Percentiles rank a stretch among this genome's conserved stretches.
These are phyloP conservation scores for Aurelia aurita DNA, from an alignment of 30 jellyfish, hydroid and myxozoan genomes.

Conservation along the genomic window DNA sequence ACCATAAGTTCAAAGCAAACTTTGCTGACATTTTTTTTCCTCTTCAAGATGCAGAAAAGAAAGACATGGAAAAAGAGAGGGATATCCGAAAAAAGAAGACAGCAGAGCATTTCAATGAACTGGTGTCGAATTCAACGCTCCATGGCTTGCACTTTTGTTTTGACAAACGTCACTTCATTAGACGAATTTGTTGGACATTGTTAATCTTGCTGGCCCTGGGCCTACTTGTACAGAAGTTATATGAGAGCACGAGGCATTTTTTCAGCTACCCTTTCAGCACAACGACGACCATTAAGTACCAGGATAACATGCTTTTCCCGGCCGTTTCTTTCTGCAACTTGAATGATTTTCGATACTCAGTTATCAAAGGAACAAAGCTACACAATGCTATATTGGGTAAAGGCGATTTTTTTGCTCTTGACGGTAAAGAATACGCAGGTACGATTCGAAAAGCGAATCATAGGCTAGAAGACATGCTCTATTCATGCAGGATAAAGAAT, in stretches of 20 bases:
- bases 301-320: conserved; percentile 79
- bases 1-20: neutral
- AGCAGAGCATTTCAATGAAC: conserved; percentile 49
- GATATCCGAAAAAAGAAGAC: conserved; percentile 56
- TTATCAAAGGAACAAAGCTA: conserved; percentile 68
- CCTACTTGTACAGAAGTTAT: conserved; percentile 82
- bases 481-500: conserved; percentile 45
- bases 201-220: conserved; percentile 82
- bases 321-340: conserved; percentile 93
- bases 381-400: conserved; percentile 43
- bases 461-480: conserved; percentile 81
- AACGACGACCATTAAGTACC: conserved; percentile 80
- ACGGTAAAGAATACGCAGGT: conserved; percentile 79
- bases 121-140: conserved; percentile 73
- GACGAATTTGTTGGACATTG: conserved; percentile 87
- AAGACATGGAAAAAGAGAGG: conserved; percentile 21
- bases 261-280: conserved; percentile 92
- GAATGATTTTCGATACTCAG: conserved; percentile 83
- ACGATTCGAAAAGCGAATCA: conserved; percentile 84
- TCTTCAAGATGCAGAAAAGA: conserved; percentile 29
- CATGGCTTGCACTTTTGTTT: conserved; percentile 94
- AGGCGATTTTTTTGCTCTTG: conserved; percentile 4
- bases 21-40: neutral
- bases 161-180: conserved; percentile 68
- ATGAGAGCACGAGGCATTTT: conserved; percentile 83